Conservation (phyloP, 2,888 invertebrate genomes). For the Alcis repandata region DNA sequence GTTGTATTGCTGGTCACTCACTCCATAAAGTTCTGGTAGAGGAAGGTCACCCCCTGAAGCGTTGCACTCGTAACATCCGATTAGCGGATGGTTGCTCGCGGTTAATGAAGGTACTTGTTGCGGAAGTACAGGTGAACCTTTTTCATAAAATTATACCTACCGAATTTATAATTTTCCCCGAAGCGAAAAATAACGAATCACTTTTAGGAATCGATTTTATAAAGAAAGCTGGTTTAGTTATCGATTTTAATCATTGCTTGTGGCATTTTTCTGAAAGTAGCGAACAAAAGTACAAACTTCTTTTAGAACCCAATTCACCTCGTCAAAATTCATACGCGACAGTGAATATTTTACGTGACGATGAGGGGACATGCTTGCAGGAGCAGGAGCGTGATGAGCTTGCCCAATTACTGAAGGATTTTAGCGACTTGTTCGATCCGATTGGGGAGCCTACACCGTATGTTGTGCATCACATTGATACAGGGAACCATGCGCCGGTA, state of each 20-base stretch:
- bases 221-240: slow-evolving; percentile 3
- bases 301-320: not conserved
- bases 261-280: not conserved
- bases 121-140: not conserved
- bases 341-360: no score
- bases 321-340: not conserved
- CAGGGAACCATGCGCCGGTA: no score
- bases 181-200: slow-evolving; percentile 6
- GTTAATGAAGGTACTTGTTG: not conserved
- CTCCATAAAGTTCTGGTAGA: no score
- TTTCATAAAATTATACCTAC: not conserved
- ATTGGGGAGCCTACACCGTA: no score
- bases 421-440: no score
- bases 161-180: slow-evolving; percentile 8
- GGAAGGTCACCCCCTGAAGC: no score
- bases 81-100: slow-evolving; percentile 4
- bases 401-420: no score
- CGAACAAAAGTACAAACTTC: slow-evolving; percentile 7
- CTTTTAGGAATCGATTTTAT: slow-evolving; percentile 2
- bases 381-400: no score
- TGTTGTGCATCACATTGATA: no score
- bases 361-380: no score
- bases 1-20: no score
- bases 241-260: not conserved
- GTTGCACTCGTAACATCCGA: no score